Conservation (phyloP, 2,888 invertebrate species). For the Malthinus seriepunctatus region DNA sequence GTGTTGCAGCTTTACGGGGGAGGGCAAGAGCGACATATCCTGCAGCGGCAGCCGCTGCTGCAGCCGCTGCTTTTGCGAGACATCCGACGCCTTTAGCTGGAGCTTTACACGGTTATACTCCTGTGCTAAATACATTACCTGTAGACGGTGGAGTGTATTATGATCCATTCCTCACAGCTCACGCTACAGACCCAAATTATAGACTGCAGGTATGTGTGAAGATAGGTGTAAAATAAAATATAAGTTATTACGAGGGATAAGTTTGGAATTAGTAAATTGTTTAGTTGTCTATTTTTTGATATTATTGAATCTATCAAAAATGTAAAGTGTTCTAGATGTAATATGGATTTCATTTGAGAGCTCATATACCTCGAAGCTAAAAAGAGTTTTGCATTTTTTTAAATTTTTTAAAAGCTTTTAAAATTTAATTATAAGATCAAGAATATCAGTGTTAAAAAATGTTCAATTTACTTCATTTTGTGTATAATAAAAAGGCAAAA, state of each 20-base stretch:
- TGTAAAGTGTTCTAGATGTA: too few species aligned
- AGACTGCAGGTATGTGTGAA: constrained; percentile 79
- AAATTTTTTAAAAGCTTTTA: too few species aligned
- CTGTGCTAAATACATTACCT: constrained; percentile 54
- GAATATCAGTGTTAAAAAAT: too few species aligned
- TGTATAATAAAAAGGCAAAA: too few species aligned
- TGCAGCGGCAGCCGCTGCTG: constrained; percentile 75
- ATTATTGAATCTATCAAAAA: neutral
- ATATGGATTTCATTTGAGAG: too few species aligned
- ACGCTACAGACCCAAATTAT: constrained; percentile 85
- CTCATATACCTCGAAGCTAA: too few species aligned
- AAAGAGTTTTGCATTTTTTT: too few species aligned
- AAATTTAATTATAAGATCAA: too few species aligned
- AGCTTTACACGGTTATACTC: constrained; percentile 87
- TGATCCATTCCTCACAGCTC: constrained; percentile 87
- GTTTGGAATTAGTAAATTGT: neutral
- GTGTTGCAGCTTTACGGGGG: constrained; percentile 82
- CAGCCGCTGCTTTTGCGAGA: constrained; percentile 69
- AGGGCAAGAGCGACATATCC: constrained; percentile 67
- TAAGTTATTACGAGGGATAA: neutral
- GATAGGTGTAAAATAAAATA: neutral
- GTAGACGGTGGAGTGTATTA: constrained; percentile 83
- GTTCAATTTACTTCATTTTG: too few species aligned
- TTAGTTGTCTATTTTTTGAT: neutral
- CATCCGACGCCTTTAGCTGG: constrained; percentile 71